These are phyloP conservation scores for Theonella swinhoei DNA, from an alignment of 37 sponge, comb jelly and placozoan species.

Conservation along the genomic window DNA sequence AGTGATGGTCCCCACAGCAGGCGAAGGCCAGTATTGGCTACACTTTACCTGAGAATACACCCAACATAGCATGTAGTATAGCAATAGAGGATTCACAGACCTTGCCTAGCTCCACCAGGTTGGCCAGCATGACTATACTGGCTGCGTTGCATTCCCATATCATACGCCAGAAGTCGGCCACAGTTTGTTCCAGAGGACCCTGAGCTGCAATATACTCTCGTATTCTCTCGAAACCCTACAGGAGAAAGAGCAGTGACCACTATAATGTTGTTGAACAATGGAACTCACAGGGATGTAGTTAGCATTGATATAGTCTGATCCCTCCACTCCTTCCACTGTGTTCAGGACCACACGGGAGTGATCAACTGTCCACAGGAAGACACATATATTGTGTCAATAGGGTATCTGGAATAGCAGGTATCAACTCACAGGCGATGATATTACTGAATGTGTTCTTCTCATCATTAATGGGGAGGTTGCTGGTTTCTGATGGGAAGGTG, in stretches of 20 bases:
- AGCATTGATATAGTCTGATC: constrained; percentile 84
- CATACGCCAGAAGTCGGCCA: constrained; percentile 95
- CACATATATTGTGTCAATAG: too few species aligned
- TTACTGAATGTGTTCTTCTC: constrained; percentile 89
- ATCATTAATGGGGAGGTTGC: constrained; percentile 48
- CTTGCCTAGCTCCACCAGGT: constrained; percentile 76
- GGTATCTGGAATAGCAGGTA: too few species aligned
- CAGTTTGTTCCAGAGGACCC: constrained; percentile 79
- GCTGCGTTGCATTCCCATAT: constrained; percentile 83
- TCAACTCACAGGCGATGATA: constrained; percentile 75
- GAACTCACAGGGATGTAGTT: constrained; percentile 69
- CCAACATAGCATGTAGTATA: neutral
- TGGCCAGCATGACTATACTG: constrained; percentile 92
- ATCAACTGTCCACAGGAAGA: too few species aligned
- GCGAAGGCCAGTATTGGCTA: constrained; percentile 73
- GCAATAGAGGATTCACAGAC: too few species aligned
- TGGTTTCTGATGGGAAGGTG: constrained; percentile 42
- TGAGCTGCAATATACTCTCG: constrained; percentile 87
- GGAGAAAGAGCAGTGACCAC: neutral
- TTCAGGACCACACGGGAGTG: constrained; percentile 68
- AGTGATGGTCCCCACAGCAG: neutral
- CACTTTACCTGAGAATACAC: constrained; percentile 54
- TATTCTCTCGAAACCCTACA: constrained; percentile 67
- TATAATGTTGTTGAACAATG: too few species aligned
- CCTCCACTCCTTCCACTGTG: constrained; percentile 25